Evolutionary conservation across 35 echinoderm and acorn worm species (phyloP).

Genomic region (Apostichopus japonicus): DNA sequence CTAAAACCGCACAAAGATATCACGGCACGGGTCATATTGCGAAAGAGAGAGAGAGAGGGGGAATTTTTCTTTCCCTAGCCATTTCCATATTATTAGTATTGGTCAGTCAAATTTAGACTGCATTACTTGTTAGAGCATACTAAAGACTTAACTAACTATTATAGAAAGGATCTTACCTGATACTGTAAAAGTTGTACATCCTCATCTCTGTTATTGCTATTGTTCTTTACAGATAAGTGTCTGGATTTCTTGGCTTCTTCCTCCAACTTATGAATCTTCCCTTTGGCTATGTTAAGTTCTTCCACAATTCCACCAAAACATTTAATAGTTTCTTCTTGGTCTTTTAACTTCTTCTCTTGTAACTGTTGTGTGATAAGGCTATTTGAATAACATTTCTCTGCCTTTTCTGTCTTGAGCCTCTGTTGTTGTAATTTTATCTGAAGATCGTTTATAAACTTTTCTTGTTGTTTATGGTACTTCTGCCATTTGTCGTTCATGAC

Average conservation of each 20-base stretch:
- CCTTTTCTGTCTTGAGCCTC: background rate
- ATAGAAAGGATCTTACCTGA: conserved; percentile 8
- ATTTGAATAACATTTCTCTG: conserved; percentile 27
- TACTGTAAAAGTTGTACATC: conserved; percentile 4
- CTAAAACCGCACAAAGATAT: too few relatives aligned
- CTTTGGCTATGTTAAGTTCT: background rate
- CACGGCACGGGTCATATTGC: too few relatives aligned
- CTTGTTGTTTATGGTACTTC: conserved; percentile 32
- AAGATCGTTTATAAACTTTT: background rate
- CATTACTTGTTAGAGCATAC: too few relatives aligned
- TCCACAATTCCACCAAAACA: conserved; percentile 18
- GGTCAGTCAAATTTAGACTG: too few relatives aligned
- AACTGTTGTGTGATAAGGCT: background rate
- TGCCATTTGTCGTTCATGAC: conserved; percentile 57
- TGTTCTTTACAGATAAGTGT: background rate
- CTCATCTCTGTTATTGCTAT: background rate
- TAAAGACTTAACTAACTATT: too few relatives aligned
- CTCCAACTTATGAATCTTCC: background rate
- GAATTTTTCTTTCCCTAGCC: too few relatives aligned
- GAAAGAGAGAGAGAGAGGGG: too few relatives aligned
- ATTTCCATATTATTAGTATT: too few relatives aligned
- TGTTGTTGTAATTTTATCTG: conserved; percentile 4
- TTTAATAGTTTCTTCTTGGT: background rate
- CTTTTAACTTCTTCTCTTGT: conserved; percentile 10
- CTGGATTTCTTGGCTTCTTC: background rate